These are phyloP conservation scores for Drosophila paramelanica DNA, from an alignment of 2,888 invertebrate genomes.

Conservation along the genomic window DNA sequence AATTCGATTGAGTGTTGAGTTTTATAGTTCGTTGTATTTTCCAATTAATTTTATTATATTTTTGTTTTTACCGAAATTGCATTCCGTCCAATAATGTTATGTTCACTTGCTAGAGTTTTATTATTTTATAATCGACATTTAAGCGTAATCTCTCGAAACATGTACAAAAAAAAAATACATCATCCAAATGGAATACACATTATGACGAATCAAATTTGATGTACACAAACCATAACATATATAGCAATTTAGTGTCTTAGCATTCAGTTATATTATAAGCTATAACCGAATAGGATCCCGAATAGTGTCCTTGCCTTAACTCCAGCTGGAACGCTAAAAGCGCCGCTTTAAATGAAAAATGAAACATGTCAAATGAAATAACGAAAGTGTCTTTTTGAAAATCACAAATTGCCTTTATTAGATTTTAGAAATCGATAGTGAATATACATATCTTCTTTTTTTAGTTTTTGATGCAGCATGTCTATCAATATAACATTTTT, in stretches of 20 bases:
- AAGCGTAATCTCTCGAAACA: conserved; percentile 45
- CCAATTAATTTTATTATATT: conserved; percentile 31
- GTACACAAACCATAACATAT: conserved; percentile 34
- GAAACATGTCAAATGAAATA: conserved; percentile 19
- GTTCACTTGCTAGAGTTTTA: conserved; percentile 27
- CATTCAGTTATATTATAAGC: conserved; percentile 39
- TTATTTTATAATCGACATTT: conserved; percentile 28
- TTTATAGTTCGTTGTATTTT: conserved; percentile 48
- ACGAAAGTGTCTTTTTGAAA: conserved; percentile 60
- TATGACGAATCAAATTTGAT: conserved; percentile 21
- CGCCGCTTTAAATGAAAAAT: conserved; percentile 25
- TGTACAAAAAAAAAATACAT: conserved; percentile 69
- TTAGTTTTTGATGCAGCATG: conserved; percentile 44
- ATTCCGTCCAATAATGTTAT: conserved; percentile 74
- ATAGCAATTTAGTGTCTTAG: conserved; percentile 32
- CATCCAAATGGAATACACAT: conserved; percentile 15
- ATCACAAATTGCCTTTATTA: conserved; percentile 80
- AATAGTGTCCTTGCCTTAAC: conserved; percentile 40
- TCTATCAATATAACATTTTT: conserved; percentile 55
- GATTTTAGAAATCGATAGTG: conserved; percentile 80
- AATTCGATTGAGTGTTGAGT: conserved; percentile 51
- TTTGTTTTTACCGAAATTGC: conserved; percentile 64
- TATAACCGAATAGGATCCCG: conserved; percentile 12
- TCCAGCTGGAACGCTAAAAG: conserved; percentile 39
- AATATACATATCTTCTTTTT: conserved; percentile 26